Base-by-base conservation (phyloP, 2,797 vertebrate species). In the Adelosebastes latens region DNA sequence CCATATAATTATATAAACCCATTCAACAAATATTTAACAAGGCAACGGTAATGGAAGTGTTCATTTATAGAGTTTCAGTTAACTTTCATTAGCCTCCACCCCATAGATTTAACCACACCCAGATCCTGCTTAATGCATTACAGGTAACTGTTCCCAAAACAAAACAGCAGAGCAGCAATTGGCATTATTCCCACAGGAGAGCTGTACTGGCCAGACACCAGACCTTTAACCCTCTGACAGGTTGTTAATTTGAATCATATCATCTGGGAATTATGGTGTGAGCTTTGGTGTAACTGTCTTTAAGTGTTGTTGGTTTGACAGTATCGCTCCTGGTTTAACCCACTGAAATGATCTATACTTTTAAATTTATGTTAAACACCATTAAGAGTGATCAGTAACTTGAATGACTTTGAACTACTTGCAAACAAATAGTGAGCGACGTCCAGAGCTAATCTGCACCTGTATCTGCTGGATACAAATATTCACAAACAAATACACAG, bases 81-180 rank as follows among this genome's bases (percentile, higher is more conserved):
- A 66, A 59, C 20, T n/a, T 22, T n/a, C 10, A 70, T 22, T 34
- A 13, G 1, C 14, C 1, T 59, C 39, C 5, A 25, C 2, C 11
- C 13, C 2, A 6, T 27, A 18, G 24, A 36, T 20, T 16, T 25
- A 77, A 72, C 59, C 70, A 79, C 80, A 72, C 36, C 72, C 56
- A 75, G 55, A 82, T 25, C 32, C 55, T 81, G 56, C 29, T 75
- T 11, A 71, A 52, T 24, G 65, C 31, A 58, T 49, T 24, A 65
- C 65, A 68, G n/a, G 25, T 56, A 29, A 72, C 8, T 62, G 12
- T 32, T 59, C 13, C 20, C 25, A 31, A 62, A 8, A 64, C 14
- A 49, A 72, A 70, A 70, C 52, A 66, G 80, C 4, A 80, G 32
- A 56, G 74, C 22, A 34, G 61, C 55, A 62, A 59, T 8, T 46